Percentiles rank a stretch among this genome's conserved stretches.
Evolutionary conservation across 2,888 invertebrate genomes (phyloP).

Genomic region (Nomada ruficornis): DNA sequence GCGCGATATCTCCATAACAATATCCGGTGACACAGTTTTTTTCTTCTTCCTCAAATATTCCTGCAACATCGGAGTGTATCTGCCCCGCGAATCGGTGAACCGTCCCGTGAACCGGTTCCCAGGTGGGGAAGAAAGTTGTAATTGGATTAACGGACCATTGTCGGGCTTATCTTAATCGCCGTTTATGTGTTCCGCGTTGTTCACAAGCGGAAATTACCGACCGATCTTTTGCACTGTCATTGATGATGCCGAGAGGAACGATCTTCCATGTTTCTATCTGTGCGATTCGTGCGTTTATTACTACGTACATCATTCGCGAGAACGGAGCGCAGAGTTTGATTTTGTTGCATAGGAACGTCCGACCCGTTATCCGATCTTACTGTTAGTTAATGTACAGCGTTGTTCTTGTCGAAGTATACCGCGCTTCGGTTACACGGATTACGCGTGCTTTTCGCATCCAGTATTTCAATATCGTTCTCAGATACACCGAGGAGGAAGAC

Average conservation of each 20-base stretch:
- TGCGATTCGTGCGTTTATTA: neutral
- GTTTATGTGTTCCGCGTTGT: slow-evolving; percentile 11
- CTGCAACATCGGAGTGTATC: slow-evolving; percentile 5
- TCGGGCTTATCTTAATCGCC: slow-evolving; percentile 49
- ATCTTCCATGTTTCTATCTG: neutral
- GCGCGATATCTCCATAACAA: slow-evolving; percentile 63
- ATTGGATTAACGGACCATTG: slow-evolving; percentile 64
- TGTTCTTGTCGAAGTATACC: slow-evolving; percentile 3
- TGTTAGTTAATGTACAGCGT: neutral
- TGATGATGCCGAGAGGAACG: neutral
- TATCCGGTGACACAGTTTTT: slow-evolving; percentile 62
- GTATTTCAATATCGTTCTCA: slow-evolving; percentile 52
- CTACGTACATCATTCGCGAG: neutral
- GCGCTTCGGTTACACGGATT: slow-evolving; percentile 32
- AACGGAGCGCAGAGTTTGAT: neutral
- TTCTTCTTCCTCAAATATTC: slow-evolving; percentile 31
- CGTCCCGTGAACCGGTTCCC: slow-evolving; percentile 23
- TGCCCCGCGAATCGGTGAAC: neutral
- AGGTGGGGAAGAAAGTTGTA: slow-evolving; percentile 39
- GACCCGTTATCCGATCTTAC: neutral
- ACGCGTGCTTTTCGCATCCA: slow-evolving; percentile 40
- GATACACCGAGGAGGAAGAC: slow-evolving; percentile 35
- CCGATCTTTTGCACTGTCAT: neutral
- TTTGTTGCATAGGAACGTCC: too few species aligned
- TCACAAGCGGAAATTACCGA: slow-evolving; percentile 19